Conservation (phyloP, 2,888 invertebrate genomes). For the Tetranychus piercei region DNA sequence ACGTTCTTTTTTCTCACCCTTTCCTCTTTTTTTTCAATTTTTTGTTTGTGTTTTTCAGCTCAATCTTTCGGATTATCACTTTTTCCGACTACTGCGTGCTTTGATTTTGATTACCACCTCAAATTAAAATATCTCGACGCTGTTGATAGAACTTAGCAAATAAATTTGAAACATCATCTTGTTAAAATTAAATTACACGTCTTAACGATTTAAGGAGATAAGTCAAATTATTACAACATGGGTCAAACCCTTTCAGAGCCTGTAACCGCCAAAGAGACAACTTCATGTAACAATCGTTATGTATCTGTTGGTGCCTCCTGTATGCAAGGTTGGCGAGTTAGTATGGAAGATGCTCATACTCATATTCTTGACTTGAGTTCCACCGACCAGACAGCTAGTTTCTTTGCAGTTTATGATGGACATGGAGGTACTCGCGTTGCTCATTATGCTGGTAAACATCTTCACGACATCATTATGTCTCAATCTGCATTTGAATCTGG, state of each 20-base stretch:
- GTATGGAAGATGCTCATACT: conserved; percentile 96
- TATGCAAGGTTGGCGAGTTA: conserved; percentile 95
- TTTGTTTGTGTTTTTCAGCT: no score
- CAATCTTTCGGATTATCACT: no score
- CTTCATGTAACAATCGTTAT: conserved; percentile 33
- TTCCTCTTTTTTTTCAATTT: no score
- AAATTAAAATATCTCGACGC: no score
- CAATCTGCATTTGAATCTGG: conserved; percentile 47
- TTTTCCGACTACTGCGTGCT: no score
- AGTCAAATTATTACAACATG: conserved; percentile 41
- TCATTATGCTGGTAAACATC: conserved; percentile 79
- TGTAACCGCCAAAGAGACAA: conserved; percentile 48
- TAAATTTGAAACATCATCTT: no score
- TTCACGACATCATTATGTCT: conserved; percentile 49
- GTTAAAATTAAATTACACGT: no score
- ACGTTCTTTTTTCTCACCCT: no score
- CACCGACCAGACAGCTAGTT: conserved; percentile 77
- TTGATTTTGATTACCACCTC: no score
- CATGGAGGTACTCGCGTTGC: conserved; percentile 81
- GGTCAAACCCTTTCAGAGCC: conserved; percentile 95
- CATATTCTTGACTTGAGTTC: conserved; percentile 67
- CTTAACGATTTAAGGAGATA: background rate
- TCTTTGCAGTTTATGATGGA: conserved; percentile 92
- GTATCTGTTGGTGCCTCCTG: conserved; percentile 78
- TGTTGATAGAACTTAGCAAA: no score